A percentile compares a stretch with the other conserved stretches of the same genome.
phyloP scores from a whole-genome alignment of 1,140 invertebrate genomes.

The Phocides pigmalion region DNA sequence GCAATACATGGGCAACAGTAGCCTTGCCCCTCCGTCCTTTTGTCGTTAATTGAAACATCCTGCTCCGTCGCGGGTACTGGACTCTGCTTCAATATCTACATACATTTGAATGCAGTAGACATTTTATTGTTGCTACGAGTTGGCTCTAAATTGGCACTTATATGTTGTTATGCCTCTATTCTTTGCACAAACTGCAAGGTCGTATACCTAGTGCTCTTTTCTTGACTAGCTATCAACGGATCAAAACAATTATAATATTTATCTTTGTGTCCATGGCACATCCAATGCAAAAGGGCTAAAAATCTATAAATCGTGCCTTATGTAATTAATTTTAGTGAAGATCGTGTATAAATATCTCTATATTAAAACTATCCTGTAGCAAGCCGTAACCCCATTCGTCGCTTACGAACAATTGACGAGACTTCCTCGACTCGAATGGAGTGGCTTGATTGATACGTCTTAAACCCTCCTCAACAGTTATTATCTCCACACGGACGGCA shows the following conservation, averaged over 20 bases:
- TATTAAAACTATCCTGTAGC: no score
- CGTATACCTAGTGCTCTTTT: not conserved
- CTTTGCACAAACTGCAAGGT: not conserved
- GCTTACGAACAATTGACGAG: slow-evolving; percentile 2
- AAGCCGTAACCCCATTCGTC: not conserved
- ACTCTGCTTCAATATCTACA: slow-evolving; percentile 25
- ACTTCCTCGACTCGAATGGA: not conserved
- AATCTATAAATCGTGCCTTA: no score
- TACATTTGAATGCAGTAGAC: slow-evolving; percentile 26
- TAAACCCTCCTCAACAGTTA: not conserved
- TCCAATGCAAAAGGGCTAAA: no score
- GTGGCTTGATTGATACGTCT: not conserved
- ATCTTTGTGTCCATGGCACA: no score
- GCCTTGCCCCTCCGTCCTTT: slow-evolving; percentile 27
- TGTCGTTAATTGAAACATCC: slow-evolving; percentile 28
- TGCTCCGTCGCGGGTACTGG: slow-evolving; percentile 16
- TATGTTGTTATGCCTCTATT: not conserved
- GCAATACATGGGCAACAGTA: slow-evolving; percentile 19
- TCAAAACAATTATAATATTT: no score
- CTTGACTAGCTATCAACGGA: no score
- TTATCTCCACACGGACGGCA: not conserved
- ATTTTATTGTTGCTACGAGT: not conserved
- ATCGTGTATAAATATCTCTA: no score
- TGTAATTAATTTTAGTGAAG: no score
- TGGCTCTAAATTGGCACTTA: slow-evolving; percentile 7